These are phyloP conservation scores for Prunella strophiata DNA, from an alignment of 2,797 vertebrate species.

Conservation along the genomic window DNA sequence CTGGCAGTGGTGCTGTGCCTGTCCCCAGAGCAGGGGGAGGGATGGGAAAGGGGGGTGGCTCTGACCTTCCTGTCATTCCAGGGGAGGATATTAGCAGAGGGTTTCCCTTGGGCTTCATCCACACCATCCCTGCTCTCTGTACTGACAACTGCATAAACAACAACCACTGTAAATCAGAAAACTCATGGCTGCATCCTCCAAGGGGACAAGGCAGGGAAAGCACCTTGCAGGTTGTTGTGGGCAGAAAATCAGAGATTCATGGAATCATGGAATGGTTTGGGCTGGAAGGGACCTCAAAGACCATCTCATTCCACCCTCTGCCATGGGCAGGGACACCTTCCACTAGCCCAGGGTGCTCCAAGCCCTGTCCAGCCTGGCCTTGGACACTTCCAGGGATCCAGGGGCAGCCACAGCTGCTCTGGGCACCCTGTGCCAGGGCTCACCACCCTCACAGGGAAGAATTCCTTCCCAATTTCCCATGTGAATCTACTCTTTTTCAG, in stretches of 20 bases:
- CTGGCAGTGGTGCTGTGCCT: not conserved
- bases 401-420: not conserved
- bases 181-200: not conserved
- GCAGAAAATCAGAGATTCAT: not conserved
- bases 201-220: not conserved
- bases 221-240: not conserved
- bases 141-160: not conserved
- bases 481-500: not conserved
- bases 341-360: fast-evolving
- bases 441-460: fast-evolving
- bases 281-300: not conserved
- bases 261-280: not conserved
- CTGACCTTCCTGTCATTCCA: not conserved
- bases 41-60: conserved; percentile 36
- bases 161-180: not conserved
- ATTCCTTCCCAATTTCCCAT: not conserved
- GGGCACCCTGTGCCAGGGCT: not conserved
- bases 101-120: conserved; percentile 45
- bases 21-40: conserved; percentile 48
- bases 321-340: not conserved
- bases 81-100: not conserved
- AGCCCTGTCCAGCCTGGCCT: fast-evolving
- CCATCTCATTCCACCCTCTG: fast-evolving
- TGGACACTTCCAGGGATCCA: not conserved
- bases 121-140: not conserved